Evolutionary conservation across 2,888 invertebrate genomes (phyloP).

Genomic region (Erpobdella octoculata): DNA sequence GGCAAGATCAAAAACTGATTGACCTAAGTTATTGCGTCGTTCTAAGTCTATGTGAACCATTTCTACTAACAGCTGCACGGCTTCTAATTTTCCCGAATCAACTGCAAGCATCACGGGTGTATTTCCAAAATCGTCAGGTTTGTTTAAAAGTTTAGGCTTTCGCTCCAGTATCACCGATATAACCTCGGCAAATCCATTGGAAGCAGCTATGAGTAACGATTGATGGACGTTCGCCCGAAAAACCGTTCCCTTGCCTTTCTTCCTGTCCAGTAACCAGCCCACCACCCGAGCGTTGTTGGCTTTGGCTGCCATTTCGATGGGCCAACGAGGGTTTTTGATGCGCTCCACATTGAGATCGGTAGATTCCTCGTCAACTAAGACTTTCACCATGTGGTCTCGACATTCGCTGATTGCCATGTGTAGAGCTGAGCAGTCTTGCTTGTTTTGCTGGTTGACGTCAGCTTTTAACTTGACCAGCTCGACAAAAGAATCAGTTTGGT

Average conservation of each 20-base stretch:
- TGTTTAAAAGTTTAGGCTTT: constrained; percentile 23
- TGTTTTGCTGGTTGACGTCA: constrained; percentile 18
- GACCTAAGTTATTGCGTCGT: constrained; percentile 27
- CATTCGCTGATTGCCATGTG: constrained; percentile 22
- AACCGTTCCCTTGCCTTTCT: constrained; percentile 14
- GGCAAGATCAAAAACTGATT: constrained; percentile 32
- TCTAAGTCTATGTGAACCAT: constrained; percentile 23
- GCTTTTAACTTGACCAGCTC: constrained; percentile 14
- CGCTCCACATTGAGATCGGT: constrained; percentile 30
- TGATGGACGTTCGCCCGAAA: constrained; percentile 26
- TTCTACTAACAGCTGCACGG: constrained; percentile 27
- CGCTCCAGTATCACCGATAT: constrained; percentile 23
- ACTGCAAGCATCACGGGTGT: constrained; percentile 29
- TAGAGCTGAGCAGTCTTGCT: constrained; percentile 15
- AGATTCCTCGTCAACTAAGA: constrained; percentile 22
- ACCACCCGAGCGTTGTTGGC: constrained; percentile 20
- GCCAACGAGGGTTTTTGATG: constrained; percentile 30
- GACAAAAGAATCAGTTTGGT: background rate
- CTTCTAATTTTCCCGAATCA: constrained; percentile 15
- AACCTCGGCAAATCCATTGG: constrained; percentile 29
- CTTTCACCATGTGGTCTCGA: constrained; percentile 21
- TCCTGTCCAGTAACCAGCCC: constrained; percentile 24
- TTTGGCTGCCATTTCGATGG: constrained; percentile 31
- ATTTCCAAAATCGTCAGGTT: constrained; percentile 30
- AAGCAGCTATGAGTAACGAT: constrained; percentile 29